Base-by-base conservation (phyloP, 2,113 vertebrate species). In the Lepus timidus region DNA sequence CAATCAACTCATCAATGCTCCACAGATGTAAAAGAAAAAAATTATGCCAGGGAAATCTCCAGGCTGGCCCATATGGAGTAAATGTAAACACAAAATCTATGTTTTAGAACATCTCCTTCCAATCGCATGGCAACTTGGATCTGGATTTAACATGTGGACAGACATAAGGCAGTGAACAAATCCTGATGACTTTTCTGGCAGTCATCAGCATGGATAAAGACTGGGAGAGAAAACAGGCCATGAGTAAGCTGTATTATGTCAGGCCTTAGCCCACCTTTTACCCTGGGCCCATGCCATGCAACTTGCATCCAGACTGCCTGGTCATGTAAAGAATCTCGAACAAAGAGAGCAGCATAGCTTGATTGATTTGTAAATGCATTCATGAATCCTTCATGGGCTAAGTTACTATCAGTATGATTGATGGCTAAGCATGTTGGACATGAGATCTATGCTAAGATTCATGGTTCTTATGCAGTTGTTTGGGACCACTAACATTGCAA, bases 1-100 rank as follows among this genome's bases (percentile, higher is more conserved):
- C 0, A 25, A 64, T 82, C 2, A 1, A 52, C 74, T 83, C 64
- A 71, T 95, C 96, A 90, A 83, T 96, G 93, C 51, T 92, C 84
- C 44, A 67, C 97, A 98, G 96, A 97, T 96, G 95, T 84, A 31
- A 85, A 93, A 65, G 29, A 96, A 80, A 22, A 22, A 85, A 73
- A 14, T 78, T 74, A 82, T 89, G 82, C 93, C 94, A 88, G 93
- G 55, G 81, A 95, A 93, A 96, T 93, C 29, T 19, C 27, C 33
- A 67, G 65, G 65, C 79, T 90, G 79, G 31, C 91, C 94, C 91
- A 68, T 67, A 92, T 82, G 90, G 83, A 85, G 29, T 88, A 91
- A 88, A 33, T 73, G 36, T 88, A 97, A 96, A 95, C 61, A 94
- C 55, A 92, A 88, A 92, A 90, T 73, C 52, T 14, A 70, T 85